Evolutionary conservation across 2,797 vertebrate genomes (phyloP).

Genomic region (Aplochiton taeniatus): DNA sequence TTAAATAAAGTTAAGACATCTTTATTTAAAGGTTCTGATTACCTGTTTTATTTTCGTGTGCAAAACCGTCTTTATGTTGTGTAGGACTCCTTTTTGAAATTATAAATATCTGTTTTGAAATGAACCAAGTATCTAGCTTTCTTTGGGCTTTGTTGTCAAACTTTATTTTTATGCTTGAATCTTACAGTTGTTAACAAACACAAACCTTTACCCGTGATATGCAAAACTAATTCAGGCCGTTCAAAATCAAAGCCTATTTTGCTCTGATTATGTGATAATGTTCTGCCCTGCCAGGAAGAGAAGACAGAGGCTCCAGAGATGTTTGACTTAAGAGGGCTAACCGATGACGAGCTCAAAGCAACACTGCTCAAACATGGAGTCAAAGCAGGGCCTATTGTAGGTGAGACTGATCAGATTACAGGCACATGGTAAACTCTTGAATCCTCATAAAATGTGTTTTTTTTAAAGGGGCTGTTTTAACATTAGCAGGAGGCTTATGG

Average conservation of each 20-base stretch:
- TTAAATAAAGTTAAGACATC: too few species aligned
- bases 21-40: too few species aligned
- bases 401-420: constrained; percentile 54
- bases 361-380: constrained; percentile 73
- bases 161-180: too few species aligned
- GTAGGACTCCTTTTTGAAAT: too few species aligned
- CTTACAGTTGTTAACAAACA: too few species aligned
- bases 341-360: constrained; percentile 73
- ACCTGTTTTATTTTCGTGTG: too few species aligned
- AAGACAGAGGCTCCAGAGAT: constrained; percentile 42
- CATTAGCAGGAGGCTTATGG: neutral
- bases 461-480: neutral
- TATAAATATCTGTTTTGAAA: too few species aligned
- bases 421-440: neutral
- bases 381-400: constrained; percentile 81
- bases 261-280: neutral
- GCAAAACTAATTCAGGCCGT: too few species aligned
- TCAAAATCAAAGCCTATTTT: neutral
- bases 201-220: too few species aligned
- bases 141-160: too few species aligned
- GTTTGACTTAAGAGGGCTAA: constrained; percentile 70
- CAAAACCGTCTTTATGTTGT: too few species aligned
- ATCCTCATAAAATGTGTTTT: neutral
- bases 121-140: too few species aligned
- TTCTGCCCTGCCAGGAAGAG: constrained; percentile 18